Evolutionary conservation across 2,113 vertebrate species (phyloP).

Genomic region (Rhabdornis inornatus): DNA sequence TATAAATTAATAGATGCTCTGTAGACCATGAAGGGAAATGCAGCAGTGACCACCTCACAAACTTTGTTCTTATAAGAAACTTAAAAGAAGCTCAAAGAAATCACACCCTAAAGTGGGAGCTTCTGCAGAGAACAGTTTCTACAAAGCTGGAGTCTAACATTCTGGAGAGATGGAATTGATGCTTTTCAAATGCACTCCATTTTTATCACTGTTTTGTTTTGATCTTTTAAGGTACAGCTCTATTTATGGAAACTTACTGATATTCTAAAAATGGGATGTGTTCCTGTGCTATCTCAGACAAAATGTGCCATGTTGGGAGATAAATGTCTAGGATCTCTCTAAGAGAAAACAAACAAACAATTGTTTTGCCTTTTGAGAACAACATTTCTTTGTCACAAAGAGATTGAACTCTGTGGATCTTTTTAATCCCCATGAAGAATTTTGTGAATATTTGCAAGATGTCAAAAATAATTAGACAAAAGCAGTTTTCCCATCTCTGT

Average conservation of each 20-base stretch:
- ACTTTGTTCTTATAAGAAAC: not conserved
- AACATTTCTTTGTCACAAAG: conserved; percentile 23
- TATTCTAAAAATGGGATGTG: conserved; percentile 9
- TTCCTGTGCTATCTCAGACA: not conserved
- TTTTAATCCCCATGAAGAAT: conserved; percentile 57
- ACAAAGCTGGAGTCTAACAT: not conserved
- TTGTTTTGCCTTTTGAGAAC: conserved; percentile 32
- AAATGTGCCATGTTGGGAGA: conserved; percentile 30
- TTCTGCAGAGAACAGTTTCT: not conserved
- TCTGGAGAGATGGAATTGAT: not conserved
- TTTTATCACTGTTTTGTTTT: conserved; percentile 8
- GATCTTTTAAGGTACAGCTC: not conserved
- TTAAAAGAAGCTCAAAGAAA: not conserved
- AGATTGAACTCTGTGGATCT: conserved; percentile 47
- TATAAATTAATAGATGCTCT: not conserved
- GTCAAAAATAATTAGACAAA: conserved; percentile 77
- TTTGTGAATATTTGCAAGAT: conserved; percentile 74
- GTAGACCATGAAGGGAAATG: not conserved
- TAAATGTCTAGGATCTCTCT: conserved; percentile 31
- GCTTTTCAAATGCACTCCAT: not conserved
- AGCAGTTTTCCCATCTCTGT: conserved; percentile 32
- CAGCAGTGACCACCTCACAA: not conserved
- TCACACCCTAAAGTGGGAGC: not conserved
- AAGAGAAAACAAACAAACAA: conserved; percentile 39
- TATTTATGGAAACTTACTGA: conserved; percentile 7